A percentile compares a stretch with the other conserved stretches of the same genome.
These are phyloP conservation scores for Tenthredo notha DNA, from an alignment of 2,888 invertebrate species.

Conservation along the genomic window DNA sequence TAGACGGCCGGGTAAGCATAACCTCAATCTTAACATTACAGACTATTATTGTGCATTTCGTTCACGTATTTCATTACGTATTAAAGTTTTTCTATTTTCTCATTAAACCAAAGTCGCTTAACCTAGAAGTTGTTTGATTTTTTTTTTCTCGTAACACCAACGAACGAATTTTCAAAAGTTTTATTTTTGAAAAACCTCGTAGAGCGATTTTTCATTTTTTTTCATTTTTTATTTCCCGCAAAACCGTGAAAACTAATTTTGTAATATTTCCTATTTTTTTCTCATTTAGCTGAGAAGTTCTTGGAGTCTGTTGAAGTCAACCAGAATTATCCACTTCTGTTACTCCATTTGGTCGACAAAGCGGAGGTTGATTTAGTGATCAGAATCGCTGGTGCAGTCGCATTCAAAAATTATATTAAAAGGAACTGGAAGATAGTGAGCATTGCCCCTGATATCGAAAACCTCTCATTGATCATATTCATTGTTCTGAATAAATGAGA, in stretches of 20 bases:
- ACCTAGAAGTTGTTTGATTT: neutral
- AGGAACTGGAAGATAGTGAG: slow-evolving; percentile 95
- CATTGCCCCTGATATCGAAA: slow-evolving; percentile 59
- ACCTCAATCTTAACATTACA: slow-evolving; percentile 55
- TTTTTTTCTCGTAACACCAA: neutral
- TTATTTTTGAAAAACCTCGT: too few species aligned
- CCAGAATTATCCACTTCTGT: slow-evolving; percentile 92
- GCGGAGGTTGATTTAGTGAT: slow-evolving; percentile 89
- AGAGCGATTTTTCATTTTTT: neutral
- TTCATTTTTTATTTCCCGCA: neutral
- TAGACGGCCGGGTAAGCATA: slow-evolving; percentile 89
- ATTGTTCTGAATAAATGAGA: neutral
- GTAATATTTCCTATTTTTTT: slow-evolving; percentile 6
- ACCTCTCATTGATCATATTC: neutral
- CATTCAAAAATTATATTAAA: slow-evolving; percentile 98
- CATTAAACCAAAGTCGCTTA: neutral
- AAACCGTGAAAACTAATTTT: neutral
- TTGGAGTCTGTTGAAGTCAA: slow-evolving; percentile 94
- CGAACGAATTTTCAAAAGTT: too few species aligned
- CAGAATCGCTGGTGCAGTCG: slow-evolving; percentile 93
- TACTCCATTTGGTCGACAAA: slow-evolving; percentile 93
- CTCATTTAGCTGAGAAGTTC: slow-evolving; percentile 91
- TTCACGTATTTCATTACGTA: slow-evolving; percentile 16
- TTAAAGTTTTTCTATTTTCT: neutral
- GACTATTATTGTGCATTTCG: neutral